A percentile compares a stretch with the other conserved stretches of the same genome.
Conservation (phyloP, 2,797 vertebrate species). For the Channa striata region DNA sequence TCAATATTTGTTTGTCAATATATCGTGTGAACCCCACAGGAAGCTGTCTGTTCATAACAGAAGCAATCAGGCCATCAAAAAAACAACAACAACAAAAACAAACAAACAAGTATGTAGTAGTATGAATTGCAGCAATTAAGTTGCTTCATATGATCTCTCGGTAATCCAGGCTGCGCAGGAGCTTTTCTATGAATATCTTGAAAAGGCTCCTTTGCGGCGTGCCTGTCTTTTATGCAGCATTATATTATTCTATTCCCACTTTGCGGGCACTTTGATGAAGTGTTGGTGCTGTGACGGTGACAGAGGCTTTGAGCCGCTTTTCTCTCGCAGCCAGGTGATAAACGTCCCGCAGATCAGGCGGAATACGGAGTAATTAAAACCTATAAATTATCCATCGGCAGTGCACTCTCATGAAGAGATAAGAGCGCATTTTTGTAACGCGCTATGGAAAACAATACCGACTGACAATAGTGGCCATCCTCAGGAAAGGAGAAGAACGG, state of each 20-base stretch:
- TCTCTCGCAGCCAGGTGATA: slow-evolving; percentile 89
- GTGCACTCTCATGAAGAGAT: slow-evolving; percentile 86
- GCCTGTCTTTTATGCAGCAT: slow-evolving; percentile 76
- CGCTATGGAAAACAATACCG: slow-evolving; percentile 84
- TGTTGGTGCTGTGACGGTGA: slow-evolving; percentile 87
- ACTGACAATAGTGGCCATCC: slow-evolving; percentile 87
- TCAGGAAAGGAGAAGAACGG: slow-evolving; percentile 22
- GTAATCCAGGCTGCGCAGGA: background rate
- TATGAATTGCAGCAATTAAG: slow-evolving; percentile 91
- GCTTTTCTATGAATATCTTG: slow-evolving; percentile 20
- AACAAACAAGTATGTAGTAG: slow-evolving; percentile 49
- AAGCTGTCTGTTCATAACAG: no score
- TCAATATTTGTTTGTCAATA: background rate
- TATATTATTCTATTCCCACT: slow-evolving; percentile 55
- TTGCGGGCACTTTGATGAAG: slow-evolving; percentile 89
- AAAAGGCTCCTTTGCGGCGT: slow-evolving; percentile 42
- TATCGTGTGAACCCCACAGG: background rate
- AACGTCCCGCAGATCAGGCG: slow-evolving; percentile 91
- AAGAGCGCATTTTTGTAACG: slow-evolving; percentile 82
- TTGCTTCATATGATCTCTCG: slow-evolving; percentile 74
- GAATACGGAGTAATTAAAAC: slow-evolving; percentile 94
- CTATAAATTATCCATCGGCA: slow-evolving; percentile 92
- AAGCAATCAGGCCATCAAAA: no score
- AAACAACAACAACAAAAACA: background rate
- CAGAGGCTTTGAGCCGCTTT: slow-evolving; percentile 87